Evolutionary conservation across 2,113 vertebrate genomes (phyloP), one percentile per base, ranked within the genome.

Genomic region (Lophura nycthemera): DNA sequence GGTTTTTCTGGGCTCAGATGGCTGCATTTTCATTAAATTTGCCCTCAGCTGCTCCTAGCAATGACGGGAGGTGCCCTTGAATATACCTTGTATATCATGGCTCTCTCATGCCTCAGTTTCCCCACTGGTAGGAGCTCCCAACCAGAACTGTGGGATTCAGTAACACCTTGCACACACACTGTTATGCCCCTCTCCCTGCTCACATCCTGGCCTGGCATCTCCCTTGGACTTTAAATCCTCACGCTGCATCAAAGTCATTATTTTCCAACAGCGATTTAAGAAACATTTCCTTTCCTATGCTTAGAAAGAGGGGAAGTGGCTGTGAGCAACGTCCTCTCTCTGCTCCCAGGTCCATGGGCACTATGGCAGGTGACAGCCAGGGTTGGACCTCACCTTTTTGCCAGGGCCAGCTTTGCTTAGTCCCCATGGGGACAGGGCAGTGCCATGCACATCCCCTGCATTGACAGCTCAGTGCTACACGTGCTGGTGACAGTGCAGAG

Each of bases 131-230:
- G 20, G 40, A 59, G 36, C 76, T 88, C 56, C 20, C 13, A 8
- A 2, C n/a, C 1, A 0, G 36, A 18, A 14, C 0, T 45, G 56
- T 0, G 8, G 64, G 60, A 29, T 6, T 2, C 42, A 22, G 36
- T 86, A 66, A 69, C 65, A 45, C 19, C 69, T 50, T n/a, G 30
- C 45, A 10, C 1, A 0, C 12, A 4, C 27, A 8, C 48, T 7
- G 16, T 29, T 18, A 64, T 4, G 25, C 38, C 7, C 5, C 61
- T 42, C 17, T 64, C 36, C 36, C 11, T 64, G 61, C 61, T 40
- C 38, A 29, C 38, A 8, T 24, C 25, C 5, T 27, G 15, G 5
- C 36, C 38, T 29, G n/a, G 47, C 47, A 29, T 52, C 16, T 70
- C n/a, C 67, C 48, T 10, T 27, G n/a, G 17, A 18, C 67, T 70